These are phyloP conservation scores for Corella eumyota DNA, from an alignment of 23 tunicate species.

Conservation along the genomic window DNA sequence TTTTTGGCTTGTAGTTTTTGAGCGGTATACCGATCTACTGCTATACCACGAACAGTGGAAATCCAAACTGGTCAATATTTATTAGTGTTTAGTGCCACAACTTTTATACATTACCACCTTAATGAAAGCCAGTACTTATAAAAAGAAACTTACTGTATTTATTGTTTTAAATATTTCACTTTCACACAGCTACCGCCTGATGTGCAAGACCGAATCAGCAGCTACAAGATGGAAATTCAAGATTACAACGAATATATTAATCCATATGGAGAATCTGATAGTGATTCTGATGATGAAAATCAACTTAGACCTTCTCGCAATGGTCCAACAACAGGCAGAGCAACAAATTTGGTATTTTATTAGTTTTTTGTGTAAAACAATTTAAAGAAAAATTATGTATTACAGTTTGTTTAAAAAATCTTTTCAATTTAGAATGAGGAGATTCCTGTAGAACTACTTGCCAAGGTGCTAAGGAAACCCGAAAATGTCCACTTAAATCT, in stretches of 20 bases:
- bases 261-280: slow-evolving; percentile 67
- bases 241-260: slow-evolving; percentile 82
- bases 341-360: neutral
- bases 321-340: too few species aligned
- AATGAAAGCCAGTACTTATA: too few species aligned
- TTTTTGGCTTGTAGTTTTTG: too few species aligned
- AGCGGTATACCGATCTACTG: too few species aligned
- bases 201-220: slow-evolving; percentile 29
- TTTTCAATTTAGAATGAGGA: neutral
- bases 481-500: slow-evolving; percentile 69
- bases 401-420: neutral
- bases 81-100: too few species aligned
- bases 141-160: too few species aligned
- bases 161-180: too few species aligned
- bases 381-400: neutral
- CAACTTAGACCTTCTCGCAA: too few species aligned
- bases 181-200: slow-evolving; percentile 37
- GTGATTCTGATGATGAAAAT: slow-evolving; percentile 23
- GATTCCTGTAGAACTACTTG: slow-evolving; percentile 41
- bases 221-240: slow-evolving; percentile 29
- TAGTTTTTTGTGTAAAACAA: neutral
- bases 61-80: too few species aligned
- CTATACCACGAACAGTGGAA: too few species aligned
- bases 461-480: slow-evolving; percentile 50
- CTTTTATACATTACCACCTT: too few species aligned